Base-by-base conservation (phyloP, 2,888 invertebrate species). In the Podotricha telesiphe region DNA sequence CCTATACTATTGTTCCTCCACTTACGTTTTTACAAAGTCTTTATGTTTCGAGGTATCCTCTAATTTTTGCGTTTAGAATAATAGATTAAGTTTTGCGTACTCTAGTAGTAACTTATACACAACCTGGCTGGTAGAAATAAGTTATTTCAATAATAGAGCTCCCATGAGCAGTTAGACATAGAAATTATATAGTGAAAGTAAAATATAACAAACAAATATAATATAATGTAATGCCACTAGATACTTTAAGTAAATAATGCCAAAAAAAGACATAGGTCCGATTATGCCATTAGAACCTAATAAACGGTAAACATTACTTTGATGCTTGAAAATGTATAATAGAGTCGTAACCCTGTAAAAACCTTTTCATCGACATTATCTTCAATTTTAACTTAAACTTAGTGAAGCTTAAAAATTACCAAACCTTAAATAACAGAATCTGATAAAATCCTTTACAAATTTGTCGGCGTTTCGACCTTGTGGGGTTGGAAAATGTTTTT, bases 331-430 rank as follows among this genome's bases (percentile, higher is more conserved):
- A 42, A 45, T 28, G 45, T 45, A 59, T 22, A 59, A 45, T 58
- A 58, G 22, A 59, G 45, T 5, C 45, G 22, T 59, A 13, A 45
- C 42, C 19, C 37, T 17, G 59, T 45, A n/a, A 59, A 28, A 59
- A 59, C 45, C 59, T 42, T 59, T 45, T 59, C 59, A 59, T 22
- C 42, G 22, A 22, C 42, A 59, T 59, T 59, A 59, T 42, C 42
- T 59, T 59, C 45, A 59, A 59, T 45, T 59, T 58, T 59, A 45
- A 59, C n/a, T 59, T 59, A 28, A 59, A 45, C 45, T 59, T 45
- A 59, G 45, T 59, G 59, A 59, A 59, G 59, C 59, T 59, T 45
- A 59, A 59, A 59, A 59, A 59, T 59, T 45, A 59, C 45, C 59
- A 59, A 59, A 59, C 59, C 59, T 59, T 59, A 28, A 59, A 59